Conservation (phyloP, 2,113 vertebrate species). For the Alethe castanea region DNA sequence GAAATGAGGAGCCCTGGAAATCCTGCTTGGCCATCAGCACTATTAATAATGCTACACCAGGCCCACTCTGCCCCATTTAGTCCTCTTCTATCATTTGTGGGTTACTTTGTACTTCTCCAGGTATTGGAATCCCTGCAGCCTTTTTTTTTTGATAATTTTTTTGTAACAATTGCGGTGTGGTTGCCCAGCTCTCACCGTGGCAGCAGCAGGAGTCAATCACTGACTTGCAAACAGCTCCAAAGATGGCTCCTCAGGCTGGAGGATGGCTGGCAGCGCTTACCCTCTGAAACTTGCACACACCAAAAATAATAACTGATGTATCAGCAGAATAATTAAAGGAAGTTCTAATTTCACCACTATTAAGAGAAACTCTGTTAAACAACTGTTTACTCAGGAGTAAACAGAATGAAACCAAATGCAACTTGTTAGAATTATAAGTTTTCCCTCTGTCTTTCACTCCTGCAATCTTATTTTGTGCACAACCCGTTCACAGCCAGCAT, state of each 20-base stretch:
- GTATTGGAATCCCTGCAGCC: accelerated
- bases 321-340: neutral
- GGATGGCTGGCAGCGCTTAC: neutral
- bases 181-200: accelerated
- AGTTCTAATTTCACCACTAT: slow-evolving; percentile 21
- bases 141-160: neutral
- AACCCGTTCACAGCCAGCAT: neutral
- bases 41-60: neutral
- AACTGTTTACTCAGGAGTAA: neutral
- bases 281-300: neutral
- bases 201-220: neutral
- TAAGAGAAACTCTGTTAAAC: neutral
- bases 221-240: neutral
- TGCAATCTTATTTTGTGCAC: neutral
- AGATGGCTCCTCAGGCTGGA: neutral
- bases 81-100: neutral
- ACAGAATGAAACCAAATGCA: neutral
- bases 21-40: neutral
- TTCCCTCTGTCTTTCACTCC: neutral
- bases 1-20: neutral
- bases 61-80: neutral
- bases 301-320: neutral
- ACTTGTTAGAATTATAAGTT: neutral
- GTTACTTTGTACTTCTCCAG: neutral
- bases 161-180: neutral